Percentiles rank a stretch among this genome's conserved stretches.
These are phyloP conservation scores for Pyrgilauda ruficollis DNA, from an alignment of 2,113 vertebrate genomes.

Conservation along the genomic window DNA sequence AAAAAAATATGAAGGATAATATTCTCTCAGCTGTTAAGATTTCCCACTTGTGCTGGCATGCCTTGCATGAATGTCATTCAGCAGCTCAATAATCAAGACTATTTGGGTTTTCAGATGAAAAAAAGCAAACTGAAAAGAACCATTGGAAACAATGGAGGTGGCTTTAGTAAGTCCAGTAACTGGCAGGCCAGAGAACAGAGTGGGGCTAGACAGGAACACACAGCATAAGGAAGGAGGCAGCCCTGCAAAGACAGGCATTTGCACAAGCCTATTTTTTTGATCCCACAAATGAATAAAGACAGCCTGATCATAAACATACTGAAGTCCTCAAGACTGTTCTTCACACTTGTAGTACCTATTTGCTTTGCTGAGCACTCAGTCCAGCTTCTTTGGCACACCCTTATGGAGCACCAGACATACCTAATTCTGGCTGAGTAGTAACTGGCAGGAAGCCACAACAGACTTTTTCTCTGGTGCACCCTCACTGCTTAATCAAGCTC, in stretches of 20 bases:
- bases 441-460: not conserved
- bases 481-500: not conserved
- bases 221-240: not conserved
- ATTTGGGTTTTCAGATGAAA: not conserved
- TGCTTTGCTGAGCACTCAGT: not conserved
- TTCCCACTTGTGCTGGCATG: not conserved
- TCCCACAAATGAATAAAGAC: not conserved
- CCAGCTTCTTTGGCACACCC: not conserved
- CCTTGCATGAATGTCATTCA: not conserved
- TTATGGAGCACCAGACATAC: not conserved
- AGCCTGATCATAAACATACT: not conserved
- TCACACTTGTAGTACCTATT: not conserved
- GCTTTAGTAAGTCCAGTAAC: not conserved
- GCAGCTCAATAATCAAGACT: not conserved
- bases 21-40: not conserved
- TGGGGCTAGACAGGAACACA: not conserved
- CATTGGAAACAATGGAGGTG: not conserved
- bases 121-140: not conserved
- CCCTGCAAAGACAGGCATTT: not conserved
- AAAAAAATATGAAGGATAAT: not conserved
- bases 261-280: not conserved
- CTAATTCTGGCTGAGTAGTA: not conserved
- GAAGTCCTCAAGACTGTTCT: not conserved
- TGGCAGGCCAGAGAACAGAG: not conserved
- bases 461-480: not conserved